Evolutionary conservation across 2,797 vertebrate genomes (phyloP).

Genomic region (Emydoidea blandingii): DNA sequence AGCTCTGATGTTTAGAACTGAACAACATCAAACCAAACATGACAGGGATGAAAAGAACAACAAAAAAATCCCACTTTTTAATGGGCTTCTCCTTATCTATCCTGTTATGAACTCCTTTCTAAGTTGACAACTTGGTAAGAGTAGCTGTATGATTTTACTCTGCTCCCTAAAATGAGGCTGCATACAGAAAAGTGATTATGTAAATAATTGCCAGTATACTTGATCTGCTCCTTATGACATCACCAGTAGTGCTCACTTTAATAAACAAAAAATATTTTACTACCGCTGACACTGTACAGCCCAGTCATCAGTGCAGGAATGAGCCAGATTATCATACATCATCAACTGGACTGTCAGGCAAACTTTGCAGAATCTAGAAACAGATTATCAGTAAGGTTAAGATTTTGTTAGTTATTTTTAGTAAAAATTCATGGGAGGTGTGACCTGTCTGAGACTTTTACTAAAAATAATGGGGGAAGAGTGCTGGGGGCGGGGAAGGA

Average conservation of each 20-base stretch:
- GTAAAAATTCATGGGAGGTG: no score
- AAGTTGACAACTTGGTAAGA: neutral
- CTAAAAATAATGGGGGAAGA: no score
- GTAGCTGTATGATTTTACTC: neutral
- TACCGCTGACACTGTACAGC: neutral
- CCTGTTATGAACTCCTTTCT: neutral
- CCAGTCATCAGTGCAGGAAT: neutral
- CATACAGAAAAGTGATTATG: fast-evolving
- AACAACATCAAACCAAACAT: neutral
- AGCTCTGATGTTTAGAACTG: neutral
- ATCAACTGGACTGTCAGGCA: neutral
- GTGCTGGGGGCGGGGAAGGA: no score
- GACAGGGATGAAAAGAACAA: neutral
- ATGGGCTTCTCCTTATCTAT: neutral
- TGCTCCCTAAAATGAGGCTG: neutral
- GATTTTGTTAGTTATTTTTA: no score
- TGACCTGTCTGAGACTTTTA: no score
- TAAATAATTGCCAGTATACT: neutral
- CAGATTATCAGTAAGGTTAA: no score
- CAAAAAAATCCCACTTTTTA: neutral
- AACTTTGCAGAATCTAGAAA: neutral
- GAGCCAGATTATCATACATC: neutral
- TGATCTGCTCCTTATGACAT: neutral
- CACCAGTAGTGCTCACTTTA: fast-evolving
- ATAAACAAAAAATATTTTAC: neutral